phyloP scores from a whole-genome alignment of 1,140 invertebrate species.

The Matsumurasca onukii region DNA sequence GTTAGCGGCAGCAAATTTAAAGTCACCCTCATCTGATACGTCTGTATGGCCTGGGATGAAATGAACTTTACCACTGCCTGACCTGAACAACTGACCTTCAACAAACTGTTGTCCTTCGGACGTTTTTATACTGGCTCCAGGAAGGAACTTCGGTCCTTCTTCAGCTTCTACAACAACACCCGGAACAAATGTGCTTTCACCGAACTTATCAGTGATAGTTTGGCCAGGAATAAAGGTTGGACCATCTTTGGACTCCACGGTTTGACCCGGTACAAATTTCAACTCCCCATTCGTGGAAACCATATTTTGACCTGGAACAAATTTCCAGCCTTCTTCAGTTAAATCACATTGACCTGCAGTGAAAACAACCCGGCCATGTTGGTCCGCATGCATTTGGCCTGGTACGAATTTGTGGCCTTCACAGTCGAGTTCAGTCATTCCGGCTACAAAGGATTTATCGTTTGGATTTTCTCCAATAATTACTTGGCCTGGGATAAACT shows the following conservation, averaged over 20 bases:
- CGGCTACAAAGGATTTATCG: constrained; percentile 51
- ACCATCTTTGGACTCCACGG: constrained; percentile 54
- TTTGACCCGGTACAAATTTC: constrained; percentile 63
- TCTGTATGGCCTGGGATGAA: constrained; percentile 61
- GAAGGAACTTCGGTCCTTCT: constrained; percentile 56
- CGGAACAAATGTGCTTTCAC: constrained; percentile 48
- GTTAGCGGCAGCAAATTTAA: constrained; percentile 60
- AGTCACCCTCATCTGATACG: constrained; percentile 52
- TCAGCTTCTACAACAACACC: constrained; percentile 56
- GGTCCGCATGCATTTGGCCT: constrained; percentile 66
- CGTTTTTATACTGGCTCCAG: constrained; percentile 65
- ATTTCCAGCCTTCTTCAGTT: constrained; percentile 53
- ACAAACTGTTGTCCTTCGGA: constrained; percentile 64
- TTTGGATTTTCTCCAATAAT: constrained; percentile 48
- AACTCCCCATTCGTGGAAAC: constrained; percentile 60
- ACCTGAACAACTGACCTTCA: constrained; percentile 63
- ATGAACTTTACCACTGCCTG: constrained; percentile 53
- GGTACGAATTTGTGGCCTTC: constrained; percentile 52
- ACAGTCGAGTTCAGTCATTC: constrained; percentile 49
- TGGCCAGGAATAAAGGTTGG: constrained; percentile 70
- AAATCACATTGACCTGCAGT: constrained; percentile 65
- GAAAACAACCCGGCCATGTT: constrained; percentile 65
- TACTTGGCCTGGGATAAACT: constrained; percentile 68
- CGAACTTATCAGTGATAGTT: constrained; percentile 50
- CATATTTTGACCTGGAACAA: constrained; percentile 67